Percentiles rank a stretch among this genome's conserved stretches.
Conservation (phyloP, 1,140 invertebrate genomes). For the Cheumatopsyche charites region DNA sequence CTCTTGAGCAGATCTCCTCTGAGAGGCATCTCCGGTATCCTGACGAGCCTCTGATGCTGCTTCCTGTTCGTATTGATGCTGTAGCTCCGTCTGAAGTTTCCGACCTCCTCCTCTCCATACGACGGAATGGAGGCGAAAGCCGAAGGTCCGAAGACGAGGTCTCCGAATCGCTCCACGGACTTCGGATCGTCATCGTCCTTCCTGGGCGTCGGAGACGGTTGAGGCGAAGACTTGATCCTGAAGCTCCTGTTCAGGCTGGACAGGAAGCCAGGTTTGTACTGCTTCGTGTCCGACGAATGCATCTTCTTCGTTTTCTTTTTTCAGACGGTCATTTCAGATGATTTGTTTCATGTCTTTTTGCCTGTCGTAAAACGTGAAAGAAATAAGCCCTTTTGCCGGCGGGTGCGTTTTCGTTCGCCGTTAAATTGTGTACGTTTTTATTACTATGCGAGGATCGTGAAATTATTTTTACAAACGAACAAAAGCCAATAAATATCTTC, state of each 20-base stretch:
- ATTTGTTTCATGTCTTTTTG: too few relatives aligned
- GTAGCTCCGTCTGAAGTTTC: slow-evolving; percentile 30
- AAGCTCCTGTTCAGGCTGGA: slow-evolving; percentile 41
- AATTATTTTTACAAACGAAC: too few relatives aligned
- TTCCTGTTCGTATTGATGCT: slow-evolving; percentile 35
- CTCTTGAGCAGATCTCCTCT: slow-evolving; percentile 37
- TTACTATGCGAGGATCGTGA: too few relatives aligned
- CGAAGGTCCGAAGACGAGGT: neutral
- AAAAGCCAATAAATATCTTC: too few relatives aligned
- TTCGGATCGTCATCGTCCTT: neutral
- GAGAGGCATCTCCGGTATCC: slow-evolving; percentile 36
- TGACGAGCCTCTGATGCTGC: slow-evolving; percentile 16
- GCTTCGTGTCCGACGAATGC: slow-evolving; percentile 13
- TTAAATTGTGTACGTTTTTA: too few relatives aligned
- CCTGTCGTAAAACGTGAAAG: too few relatives aligned
- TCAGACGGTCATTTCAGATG: too few relatives aligned
- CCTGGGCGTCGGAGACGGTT: neutral
- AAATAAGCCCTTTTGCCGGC: too few relatives aligned
- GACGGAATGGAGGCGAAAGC: neutral
- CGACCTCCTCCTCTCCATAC: neutral
- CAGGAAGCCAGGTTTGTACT: slow-evolving; percentile 36
- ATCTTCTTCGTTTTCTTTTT: slow-evolving; percentile 8
- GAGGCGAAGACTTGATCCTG: slow-evolving; percentile 27
- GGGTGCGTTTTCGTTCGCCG: too few relatives aligned
- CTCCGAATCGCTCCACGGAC: neutral